These are phyloP conservation scores for Ictalurus furcatus DNA, from an alignment of 2,113 vertebrate species.

Conservation along the genomic window DNA sequence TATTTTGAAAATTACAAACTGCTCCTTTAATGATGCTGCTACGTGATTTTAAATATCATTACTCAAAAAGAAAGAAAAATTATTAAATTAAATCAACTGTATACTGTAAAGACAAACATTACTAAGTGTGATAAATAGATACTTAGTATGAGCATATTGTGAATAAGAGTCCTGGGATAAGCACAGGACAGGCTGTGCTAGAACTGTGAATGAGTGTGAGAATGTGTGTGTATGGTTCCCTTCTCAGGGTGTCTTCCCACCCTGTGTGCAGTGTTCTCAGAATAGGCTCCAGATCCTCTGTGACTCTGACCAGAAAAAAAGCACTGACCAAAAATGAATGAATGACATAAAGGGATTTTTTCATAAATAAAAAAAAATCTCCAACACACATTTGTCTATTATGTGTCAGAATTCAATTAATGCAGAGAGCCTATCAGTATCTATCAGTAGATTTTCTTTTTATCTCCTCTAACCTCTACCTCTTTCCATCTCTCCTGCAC, in stretches of 20 bases:
- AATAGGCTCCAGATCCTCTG: background rate
- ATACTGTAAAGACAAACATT: background rate
- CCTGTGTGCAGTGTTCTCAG: background rate
- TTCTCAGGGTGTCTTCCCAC: background rate
- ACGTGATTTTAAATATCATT: background rate
- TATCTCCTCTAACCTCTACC: conserved; percentile 15
- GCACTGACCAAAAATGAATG: background rate
- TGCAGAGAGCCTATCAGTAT: background rate
- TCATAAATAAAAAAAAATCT: background rate
- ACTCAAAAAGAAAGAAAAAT: background rate
- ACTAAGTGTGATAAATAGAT: background rate
- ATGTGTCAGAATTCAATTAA: background rate
- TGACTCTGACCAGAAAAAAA: too few relatives aligned
- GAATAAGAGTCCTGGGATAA: background rate
- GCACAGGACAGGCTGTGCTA: background rate
- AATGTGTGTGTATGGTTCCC: background rate
- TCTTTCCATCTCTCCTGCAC: background rate
- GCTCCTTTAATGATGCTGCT: background rate
- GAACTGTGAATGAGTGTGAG: background rate
- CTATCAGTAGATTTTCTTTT: conserved; percentile 23
- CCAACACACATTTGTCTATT: background rate
- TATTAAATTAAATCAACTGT: background rate
- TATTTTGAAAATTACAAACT: background rate
- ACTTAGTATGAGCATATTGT: background rate
- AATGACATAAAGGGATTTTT: background rate